Evolutionary conservation across 2,113 vertebrate species (phyloP).

Genomic region (Oryzias woworae): DNA sequence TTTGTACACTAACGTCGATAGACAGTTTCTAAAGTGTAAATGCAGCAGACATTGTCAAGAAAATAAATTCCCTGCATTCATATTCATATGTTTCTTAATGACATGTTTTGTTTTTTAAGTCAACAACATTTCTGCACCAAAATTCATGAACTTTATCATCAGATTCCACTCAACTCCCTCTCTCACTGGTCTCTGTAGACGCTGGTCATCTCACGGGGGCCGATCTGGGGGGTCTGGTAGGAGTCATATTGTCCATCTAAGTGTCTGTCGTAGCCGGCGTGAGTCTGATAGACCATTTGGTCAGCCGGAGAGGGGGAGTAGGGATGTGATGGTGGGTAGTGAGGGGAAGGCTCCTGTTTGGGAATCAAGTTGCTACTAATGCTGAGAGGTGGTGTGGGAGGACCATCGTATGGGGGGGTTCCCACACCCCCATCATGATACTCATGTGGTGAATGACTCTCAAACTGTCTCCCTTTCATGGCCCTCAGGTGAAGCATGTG

Average conservation of each 20-base stretch:
- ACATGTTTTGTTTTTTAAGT: constrained; percentile 9
- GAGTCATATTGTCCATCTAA: constrained; percentile 86
- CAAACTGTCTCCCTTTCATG: constrained; percentile 84
- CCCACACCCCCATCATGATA: constrained; percentile 69
- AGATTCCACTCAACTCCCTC: neutral
- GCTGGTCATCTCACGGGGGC: constrained; percentile 80
- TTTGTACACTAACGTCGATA: constrained; percentile 15
- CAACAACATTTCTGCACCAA: constrained; percentile 10
- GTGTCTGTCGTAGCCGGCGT: constrained; percentile 83
- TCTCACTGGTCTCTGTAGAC: constrained; percentile 85
- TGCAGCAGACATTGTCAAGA: constrained; percentile 32
- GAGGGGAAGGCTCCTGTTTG: constrained; percentile 88
- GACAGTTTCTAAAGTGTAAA: constrained; percentile 37
- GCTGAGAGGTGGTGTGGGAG: constrained; percentile 91
- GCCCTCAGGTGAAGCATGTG: constrained; percentile 90
- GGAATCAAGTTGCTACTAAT: constrained; percentile 89
- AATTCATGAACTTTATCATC: constrained; percentile 6
- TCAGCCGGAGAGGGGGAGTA: constrained; percentile 77
- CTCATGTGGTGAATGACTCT: constrained; percentile 81
- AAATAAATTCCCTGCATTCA: constrained; percentile 10
- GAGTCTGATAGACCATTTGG: constrained; percentile 84
- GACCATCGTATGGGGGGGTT: constrained; percentile 90
- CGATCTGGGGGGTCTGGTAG: constrained; percentile 78
- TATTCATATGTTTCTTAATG: constrained; percentile 1
- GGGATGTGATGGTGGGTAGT: constrained; percentile 69